Evolutionary conservation across 1,140 invertebrate genomes (phyloP).

Genomic region (Drosophila bifasciata): DNA sequence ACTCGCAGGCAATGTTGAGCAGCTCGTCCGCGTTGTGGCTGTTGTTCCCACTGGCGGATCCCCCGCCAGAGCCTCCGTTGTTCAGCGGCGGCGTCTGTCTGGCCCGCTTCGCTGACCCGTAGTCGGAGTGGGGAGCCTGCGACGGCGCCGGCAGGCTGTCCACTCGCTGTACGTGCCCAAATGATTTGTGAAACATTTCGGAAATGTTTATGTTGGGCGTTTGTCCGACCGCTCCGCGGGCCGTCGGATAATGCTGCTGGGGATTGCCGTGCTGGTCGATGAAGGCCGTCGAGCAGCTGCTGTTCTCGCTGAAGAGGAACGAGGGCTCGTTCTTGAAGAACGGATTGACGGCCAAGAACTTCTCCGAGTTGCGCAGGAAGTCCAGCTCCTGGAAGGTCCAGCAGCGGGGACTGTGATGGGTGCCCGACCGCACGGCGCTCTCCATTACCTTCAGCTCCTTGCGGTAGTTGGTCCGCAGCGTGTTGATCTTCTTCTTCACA

Average conservation of each 20-base stretch:
- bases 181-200: slow-evolving; percentile 81
- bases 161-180: slow-evolving; percentile 59
- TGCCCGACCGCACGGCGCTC: slow-evolving; percentile 66
- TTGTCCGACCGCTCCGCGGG: slow-evolving; percentile 33
- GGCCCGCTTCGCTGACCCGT: slow-evolving; percentile 41
- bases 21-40: slow-evolving; percentile 68
- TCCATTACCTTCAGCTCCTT: slow-evolving; percentile 80
- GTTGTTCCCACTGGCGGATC: slow-evolving; percentile 1
- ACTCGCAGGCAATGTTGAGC: slow-evolving; percentile 79
- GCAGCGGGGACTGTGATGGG: slow-evolving; percentile 69
- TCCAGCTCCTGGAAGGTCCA: slow-evolving; percentile 81
- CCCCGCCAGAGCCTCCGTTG: slow-evolving; percentile 10
- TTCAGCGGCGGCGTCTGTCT: slow-evolving; percentile 50
- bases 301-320: slow-evolving; percentile 69
- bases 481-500: slow-evolving; percentile 82
- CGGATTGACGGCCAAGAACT: slow-evolving; percentile 76
- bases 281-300: slow-evolving; percentile 59
- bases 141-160: slow-evolving; percentile 47
- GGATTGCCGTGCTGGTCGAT: slow-evolving; percentile 48
- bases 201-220: slow-evolving; percentile 74
- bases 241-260: slow-evolving; percentile 50
- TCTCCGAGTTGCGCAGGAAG: slow-evolving; percentile 76
- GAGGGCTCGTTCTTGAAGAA: slow-evolving; percentile 63
- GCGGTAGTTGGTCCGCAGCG: slow-evolving; percentile 75
- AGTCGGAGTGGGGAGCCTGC: slow-evolving; percentile 20